Evolutionary conservation across 1,140 invertebrate genomes (phyloP).

Genomic region (Daktulosphaira vitifoliae): DNA sequence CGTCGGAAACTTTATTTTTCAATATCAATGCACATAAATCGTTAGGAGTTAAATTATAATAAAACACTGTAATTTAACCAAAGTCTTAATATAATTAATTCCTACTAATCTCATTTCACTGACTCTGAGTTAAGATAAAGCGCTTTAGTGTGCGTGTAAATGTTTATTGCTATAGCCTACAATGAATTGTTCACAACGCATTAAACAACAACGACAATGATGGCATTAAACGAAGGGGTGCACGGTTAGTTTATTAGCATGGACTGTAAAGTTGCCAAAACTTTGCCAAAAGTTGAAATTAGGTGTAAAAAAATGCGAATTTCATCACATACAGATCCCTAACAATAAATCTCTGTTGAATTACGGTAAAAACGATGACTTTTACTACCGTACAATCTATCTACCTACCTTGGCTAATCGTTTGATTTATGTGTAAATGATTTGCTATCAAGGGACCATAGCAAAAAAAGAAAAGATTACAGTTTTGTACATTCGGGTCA

Average conservation of each 20-base stretch:
- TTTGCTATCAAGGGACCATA: no score
- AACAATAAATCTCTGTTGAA: constrained; percentile 12
- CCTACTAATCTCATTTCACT: no score
- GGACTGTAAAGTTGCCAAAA: constrained; percentile 11
- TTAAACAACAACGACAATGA: constrained; percentile 10
- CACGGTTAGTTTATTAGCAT: constrained; percentile 1
- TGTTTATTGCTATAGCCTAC: no score
- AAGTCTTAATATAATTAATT: no score
- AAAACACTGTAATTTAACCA: no score
- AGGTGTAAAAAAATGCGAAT: constrained; percentile 20
- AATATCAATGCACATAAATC: no score
- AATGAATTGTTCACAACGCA: constrained; percentile 6
- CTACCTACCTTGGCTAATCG: constrained; percentile 12
- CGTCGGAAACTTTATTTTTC: no score
- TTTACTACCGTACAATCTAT: not conserved
- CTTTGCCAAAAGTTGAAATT: constrained; percentile 25
- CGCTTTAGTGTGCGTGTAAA: no score
- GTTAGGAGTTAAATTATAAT: no score
- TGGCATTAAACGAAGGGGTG: not conserved
- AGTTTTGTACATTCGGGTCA: no score
- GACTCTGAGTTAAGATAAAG: no score
- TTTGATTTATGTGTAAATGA: constrained; percentile 21
- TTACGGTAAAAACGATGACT: not conserved
- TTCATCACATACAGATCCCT: constrained; percentile 19
- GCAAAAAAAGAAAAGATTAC: no score